Conservation (phyloP, 1,140 invertebrate species). For the Orius laevigatus region DNA sequence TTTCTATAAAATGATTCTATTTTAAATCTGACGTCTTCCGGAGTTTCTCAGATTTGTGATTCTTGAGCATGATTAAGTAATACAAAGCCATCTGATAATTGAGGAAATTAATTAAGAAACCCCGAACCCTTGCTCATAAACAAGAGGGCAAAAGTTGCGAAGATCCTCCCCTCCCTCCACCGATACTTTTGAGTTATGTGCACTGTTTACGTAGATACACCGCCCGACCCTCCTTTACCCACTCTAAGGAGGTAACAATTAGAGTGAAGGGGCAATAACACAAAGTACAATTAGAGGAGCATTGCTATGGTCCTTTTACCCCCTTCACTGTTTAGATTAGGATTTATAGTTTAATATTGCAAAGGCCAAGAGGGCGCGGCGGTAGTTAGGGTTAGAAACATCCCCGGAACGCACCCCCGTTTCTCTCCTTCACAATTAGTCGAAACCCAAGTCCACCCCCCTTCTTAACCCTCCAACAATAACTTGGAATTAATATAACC, state of each 20-base stretch:
- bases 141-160: too few species aligned
- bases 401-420: constrained; percentile 5
- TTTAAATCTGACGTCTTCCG: too few species aligned
- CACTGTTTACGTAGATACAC: too few species aligned
- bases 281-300: constrained; percentile 9
- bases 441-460: neutral
- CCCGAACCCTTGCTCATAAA: too few species aligned
- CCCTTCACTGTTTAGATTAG: constrained; percentile 8
- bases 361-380: neutral
- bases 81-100: too few species aligned
- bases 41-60: too few species aligned
- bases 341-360: constrained; percentile 13
- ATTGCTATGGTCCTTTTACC: constrained; percentile 10
- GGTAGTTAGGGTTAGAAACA: constrained; percentile 9
- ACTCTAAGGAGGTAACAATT: constrained; percentile 11
- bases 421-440: constrained; percentile 10
- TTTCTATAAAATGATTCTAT: too few species aligned
- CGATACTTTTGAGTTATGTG: too few species aligned
- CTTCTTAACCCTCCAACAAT: neutral
- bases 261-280: constrained; percentile 2
- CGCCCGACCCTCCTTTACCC: neutral
- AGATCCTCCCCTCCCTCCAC: too few species aligned
- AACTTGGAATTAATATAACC: too few species aligned
- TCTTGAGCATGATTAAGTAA: too few species aligned
- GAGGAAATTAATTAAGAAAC: too few species aligned